Conservation (phyloP, 1,140 invertebrate species). For the Tyrophagus putrescentiae region DNA sequence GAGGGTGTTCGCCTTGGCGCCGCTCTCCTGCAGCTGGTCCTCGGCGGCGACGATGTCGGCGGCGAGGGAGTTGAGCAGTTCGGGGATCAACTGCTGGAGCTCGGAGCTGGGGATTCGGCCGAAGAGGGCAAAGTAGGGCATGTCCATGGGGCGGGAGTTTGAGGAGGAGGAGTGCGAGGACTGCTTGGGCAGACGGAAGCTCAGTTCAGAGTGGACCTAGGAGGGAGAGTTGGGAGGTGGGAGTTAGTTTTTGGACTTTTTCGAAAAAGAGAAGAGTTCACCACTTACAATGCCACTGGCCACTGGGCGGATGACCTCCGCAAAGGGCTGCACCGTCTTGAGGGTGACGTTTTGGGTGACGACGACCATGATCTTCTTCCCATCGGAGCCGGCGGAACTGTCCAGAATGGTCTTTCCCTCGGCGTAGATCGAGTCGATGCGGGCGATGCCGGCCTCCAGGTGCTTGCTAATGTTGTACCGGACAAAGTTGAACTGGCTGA, state of each 20-base stretch:
- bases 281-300: constrained; percentile 1
- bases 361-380: constrained; percentile 19
- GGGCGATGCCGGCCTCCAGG: not conserved
- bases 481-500: constrained; percentile 16
- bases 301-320: not conserved
- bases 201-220: constrained; percentile 16
- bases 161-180: not conserved
- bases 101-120: constrained; percentile 12
- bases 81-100: not conserved
- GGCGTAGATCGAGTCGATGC: constrained; percentile 15
- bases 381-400: constrained; percentile 10
- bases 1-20: constrained; percentile 18
- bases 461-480: constrained; percentile 20
- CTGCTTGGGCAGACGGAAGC: constrained; percentile 16
- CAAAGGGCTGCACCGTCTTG: not conserved
- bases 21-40: no score
- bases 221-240: not conserved
- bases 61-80: constrained; percentile 15
- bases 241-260: not conserved
- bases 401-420: constrained; percentile 19
- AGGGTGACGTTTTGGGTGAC: constrained; percentile 18
- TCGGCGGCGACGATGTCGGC: constrained; percentile 21
- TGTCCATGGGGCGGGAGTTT: not conserved
- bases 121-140: constrained; percentile 19
- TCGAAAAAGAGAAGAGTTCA: not conserved